Evolutionary conservation across 2,888 invertebrate genomes (phyloP), one percentile per base, ranked within the genome.

Genomic region (Emesis furor): DNA sequence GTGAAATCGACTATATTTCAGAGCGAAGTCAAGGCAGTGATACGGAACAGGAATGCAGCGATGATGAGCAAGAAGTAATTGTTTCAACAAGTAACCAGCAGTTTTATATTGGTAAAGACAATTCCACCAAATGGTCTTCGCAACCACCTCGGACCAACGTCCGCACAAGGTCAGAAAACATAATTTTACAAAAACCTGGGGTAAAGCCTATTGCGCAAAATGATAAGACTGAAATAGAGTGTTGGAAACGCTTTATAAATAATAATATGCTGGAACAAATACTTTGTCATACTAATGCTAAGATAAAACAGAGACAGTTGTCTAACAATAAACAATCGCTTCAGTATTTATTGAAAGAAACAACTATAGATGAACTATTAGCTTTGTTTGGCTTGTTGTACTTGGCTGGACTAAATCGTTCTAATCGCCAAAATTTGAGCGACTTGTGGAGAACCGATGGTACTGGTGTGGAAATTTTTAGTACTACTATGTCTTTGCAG

Each of bases 391-490:
- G 86, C 8, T 74, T 84, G 51, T 51, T 82, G 77, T 80, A 78
- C 39, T 76, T 82, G n/a, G 83, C 82, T 55, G 76, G 86, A 37
- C 59, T 83, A 39, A 76, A 75, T 74, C 71, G 71, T 46, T 75
- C 77, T 68, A 65, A 74, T 71, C 79, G 67, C 24, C 77, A 69
- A 71, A 84, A 78, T 76, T 46, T 79, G 71, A 78, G 55, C n/a
- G 83, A 82, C 32, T 73, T 82, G 59, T 83, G 83, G 83, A 14
- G 62, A 72, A 76, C 42, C 37, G 82, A 86, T 83, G 86, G 82
- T 30, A 82, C 79, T 69, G 76, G 74, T 51, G 46, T 72, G 4
- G 84, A 86, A n/a, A 79, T 84, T 72, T 84, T 86, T 80, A 73
- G 79, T 17, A 74, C 78, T 32, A 80, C 80, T 42, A 84, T 81